phyloP scores from a whole-genome alignment of 2,113 vertebrate genomes.

The Mormyrus iriodes region DNA sequence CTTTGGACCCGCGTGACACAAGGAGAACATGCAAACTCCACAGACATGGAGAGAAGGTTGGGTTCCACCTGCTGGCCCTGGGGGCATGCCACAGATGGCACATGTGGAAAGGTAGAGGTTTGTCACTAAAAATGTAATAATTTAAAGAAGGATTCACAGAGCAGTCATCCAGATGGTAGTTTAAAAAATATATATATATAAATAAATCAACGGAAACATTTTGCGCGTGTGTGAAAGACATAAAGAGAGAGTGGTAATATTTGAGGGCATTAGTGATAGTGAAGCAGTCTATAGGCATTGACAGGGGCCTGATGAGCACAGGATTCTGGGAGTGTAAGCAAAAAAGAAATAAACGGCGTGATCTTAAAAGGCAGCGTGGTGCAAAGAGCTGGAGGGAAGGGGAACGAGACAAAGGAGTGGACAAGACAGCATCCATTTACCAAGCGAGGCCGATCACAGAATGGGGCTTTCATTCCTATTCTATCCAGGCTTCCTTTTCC shows the following conservation, averaged over 20 bases:
- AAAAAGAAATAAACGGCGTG: neutral
- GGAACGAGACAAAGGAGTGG: neutral
- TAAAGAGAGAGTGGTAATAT: neutral
- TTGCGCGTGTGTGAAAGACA: neutral
- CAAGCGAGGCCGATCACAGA: neutral
- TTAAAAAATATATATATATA: neutral
- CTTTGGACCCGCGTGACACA: neutral
- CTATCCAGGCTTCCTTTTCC: neutral
- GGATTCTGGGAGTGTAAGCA: neutral
- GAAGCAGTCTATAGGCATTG: neutral
- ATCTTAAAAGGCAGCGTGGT: neutral
- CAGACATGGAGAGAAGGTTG: neutral
- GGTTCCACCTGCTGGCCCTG: neutral
- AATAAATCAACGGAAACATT: neutral
- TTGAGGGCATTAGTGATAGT: neutral
- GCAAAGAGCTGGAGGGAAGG: neutral
- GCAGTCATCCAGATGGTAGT: neutral
- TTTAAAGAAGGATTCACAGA: neutral
- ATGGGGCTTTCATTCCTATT: neutral
- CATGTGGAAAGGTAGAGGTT: neutral
- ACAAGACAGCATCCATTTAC: neutral
- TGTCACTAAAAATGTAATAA: neutral
- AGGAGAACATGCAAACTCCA: neutral
- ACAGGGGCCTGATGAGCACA: neutral
- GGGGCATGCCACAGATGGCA: neutral